These are phyloP conservation scores for Bombus confusus DNA, from an alignment of 1,140 invertebrate genomes.

Conservation along the genomic window DNA sequence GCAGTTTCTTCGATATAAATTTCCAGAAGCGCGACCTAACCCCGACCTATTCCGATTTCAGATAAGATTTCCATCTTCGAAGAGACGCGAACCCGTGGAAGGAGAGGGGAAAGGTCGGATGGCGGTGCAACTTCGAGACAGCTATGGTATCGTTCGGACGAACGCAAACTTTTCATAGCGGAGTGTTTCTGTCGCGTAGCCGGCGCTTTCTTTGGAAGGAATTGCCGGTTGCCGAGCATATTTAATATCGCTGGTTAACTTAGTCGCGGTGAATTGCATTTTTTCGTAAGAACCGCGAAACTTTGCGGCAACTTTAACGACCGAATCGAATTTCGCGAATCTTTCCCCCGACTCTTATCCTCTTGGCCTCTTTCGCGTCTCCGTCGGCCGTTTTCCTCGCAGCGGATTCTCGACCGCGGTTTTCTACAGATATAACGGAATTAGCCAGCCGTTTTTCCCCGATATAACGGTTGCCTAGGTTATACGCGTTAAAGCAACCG, in stretches of 20 bases:
- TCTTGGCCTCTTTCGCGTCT: no score
- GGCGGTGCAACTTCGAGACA: background rate
- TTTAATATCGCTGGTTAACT: background rate
- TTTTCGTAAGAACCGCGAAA: slow-evolving; percentile 4
- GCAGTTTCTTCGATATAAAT: background rate
- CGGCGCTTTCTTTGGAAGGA: background rate
- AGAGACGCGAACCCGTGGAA: no score
- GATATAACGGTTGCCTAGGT: background rate
- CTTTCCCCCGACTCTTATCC: background rate
- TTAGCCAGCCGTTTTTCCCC: background rate
- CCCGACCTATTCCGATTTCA: background rate
- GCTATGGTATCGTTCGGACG: background rate
- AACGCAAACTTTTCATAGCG: background rate
- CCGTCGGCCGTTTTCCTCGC: no score
- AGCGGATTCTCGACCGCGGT: no score
- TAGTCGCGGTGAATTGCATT: background rate
- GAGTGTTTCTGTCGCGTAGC: background rate
- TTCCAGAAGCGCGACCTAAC: background rate
- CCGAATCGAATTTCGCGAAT: slow-evolving; percentile 1
- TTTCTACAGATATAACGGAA: background rate
- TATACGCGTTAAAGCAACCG: background rate
- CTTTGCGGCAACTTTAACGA: slow-evolving; percentile 4
- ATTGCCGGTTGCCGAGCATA: no score
- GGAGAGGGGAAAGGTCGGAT: background rate
- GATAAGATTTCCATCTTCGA: background rate